Base-by-base conservation (phyloP, 2,113 vertebrate genomes). In the Labeo rohita region DNA sequence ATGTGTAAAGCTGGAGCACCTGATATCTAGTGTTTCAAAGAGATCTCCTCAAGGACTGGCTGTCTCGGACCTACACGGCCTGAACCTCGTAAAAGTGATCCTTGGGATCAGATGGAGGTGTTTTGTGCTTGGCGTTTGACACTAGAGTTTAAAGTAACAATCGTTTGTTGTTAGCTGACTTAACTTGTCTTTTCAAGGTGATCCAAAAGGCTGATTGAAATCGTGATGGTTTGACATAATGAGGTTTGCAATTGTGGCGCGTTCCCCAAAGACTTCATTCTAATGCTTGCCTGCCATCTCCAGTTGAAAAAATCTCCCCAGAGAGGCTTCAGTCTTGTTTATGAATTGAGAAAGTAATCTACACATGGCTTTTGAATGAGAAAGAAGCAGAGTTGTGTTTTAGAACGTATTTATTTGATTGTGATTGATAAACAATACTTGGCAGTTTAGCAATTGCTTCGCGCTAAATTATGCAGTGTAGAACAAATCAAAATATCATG, bases 131-230 rank as follows among this genome's bases (percentile, higher is more conserved):
- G 65, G 9, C 65, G 10, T n/a, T 39, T 54, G 65, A 73, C 65
- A 8, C 43, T 50, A n/a, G 8, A 79, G 47, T 43, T 34, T 16
- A 77, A 68, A 59, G n/a, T 56, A 50, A 39, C 59, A 77, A 43
- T 52, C 66, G 36, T 79, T 36, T 49, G 16, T 56, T 50, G 56
- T 52, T 61, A 16, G 3, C 63, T 36, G 43, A 43, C 75, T 84
- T 68, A 52, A 43, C 65, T 78, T 54, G 63, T 81, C 75, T 83
- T 80, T 91, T 84, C 85, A 88, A 92, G 75, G 86, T 85, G 72
- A 73, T 84, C 75, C 81, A 72, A 73, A 75, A 54, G 43, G 34
- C 81, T 83, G n/a, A 81, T 87, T 88, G 45, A 86, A 76, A 56
- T 83, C 39, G n/a, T 43, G 79, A 56, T 83, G 52, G 79, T 66